Evolutionary conservation across 2,113 vertebrate species (phyloP).

Genomic region (Danio rerio): DNA sequence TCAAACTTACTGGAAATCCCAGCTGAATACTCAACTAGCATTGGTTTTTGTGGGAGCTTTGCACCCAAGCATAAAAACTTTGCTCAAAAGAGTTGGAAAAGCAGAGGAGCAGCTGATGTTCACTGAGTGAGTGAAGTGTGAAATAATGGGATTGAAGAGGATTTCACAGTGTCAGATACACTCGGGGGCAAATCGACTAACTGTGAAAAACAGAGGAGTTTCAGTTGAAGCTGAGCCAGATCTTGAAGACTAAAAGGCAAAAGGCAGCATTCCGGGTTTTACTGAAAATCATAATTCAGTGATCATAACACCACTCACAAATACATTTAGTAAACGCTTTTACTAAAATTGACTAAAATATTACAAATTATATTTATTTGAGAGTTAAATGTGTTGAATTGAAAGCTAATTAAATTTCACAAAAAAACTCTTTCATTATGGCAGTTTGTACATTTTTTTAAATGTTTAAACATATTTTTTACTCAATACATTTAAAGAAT

Average conservation of each 20-base stretch:
- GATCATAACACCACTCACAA: background rate
- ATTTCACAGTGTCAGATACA: constrained; percentile 1
- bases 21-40: background rate
- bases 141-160: background rate
- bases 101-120: background rate
- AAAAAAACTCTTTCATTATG: too few species aligned
- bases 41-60: background rate
- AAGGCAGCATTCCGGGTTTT: constrained; percentile 34
- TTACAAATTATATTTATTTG: background rate
- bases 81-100: too few species aligned
- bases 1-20: background rate
- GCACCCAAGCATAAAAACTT: background rate
- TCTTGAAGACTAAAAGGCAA: constrained; percentile 46
- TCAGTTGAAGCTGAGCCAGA: constrained; percentile 76
- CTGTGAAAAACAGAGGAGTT: constrained; percentile 65
- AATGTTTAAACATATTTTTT: too few species aligned
- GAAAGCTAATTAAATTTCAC: too few species aligned
- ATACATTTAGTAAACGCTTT: constrained; percentile 9
- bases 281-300: constrained; percentile 1
- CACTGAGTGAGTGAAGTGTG: background rate
- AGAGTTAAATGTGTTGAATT: background rate
- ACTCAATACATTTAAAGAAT: too few species aligned
- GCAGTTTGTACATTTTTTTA: too few species aligned
- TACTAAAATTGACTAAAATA: too few species aligned
- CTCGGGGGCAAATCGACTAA: background rate